Evolutionary conservation across 2,797 vertebrate genomes (phyloP), one percentile per base, ranked within the genome.

Genomic region (Dendrocincla fuliginosa): DNA sequence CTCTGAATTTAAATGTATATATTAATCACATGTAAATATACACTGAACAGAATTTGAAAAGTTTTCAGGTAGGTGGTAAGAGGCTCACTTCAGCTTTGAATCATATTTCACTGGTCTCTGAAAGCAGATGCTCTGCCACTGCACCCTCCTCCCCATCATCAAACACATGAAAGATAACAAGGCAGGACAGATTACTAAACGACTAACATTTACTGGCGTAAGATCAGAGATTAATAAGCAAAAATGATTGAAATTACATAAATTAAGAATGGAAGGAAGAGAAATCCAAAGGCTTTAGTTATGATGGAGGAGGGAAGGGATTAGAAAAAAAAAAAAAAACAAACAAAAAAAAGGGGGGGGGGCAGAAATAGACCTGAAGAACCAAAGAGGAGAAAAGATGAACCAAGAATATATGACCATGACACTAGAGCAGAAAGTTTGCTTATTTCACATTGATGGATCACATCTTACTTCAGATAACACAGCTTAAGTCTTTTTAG

Each of bases 131-230:
- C 5, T 84, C 25, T 70, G 19, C 44, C 53, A 18, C 20, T 81
- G 16, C 10, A 30, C 5, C 11, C 17, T 84, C 22, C 9, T 63
- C 19, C 15, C 6, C 3, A 18, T 25, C 1, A 0, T 28, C 41
- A 71, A 83, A 59, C 1, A 11, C 0, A 0, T 56, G 28, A 69
- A 68, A 79, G 46, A 25, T 32, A 73, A 53, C 1, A 7, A 65
- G 64, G 13, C 8, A 46, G 10, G 22, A 50, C 22, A 55, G 35
- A 52, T 13, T 20, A 15, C 15, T 63, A 70, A 63, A 84, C 47
- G 16, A 28, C 10, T 33, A 32, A 32, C 65, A 65, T 24, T 68
- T 32, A 28, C 5, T 44, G n/a, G 4, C 75, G 32, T n/a, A 55
- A 76, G 63, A 4, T n/a, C 25, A 57, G 33, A 59, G 18, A 57